These are phyloP conservation scores for Salminus brasiliensis DNA, from an alignment of 2,113 vertebrate species.

Conservation along the genomic window DNA sequence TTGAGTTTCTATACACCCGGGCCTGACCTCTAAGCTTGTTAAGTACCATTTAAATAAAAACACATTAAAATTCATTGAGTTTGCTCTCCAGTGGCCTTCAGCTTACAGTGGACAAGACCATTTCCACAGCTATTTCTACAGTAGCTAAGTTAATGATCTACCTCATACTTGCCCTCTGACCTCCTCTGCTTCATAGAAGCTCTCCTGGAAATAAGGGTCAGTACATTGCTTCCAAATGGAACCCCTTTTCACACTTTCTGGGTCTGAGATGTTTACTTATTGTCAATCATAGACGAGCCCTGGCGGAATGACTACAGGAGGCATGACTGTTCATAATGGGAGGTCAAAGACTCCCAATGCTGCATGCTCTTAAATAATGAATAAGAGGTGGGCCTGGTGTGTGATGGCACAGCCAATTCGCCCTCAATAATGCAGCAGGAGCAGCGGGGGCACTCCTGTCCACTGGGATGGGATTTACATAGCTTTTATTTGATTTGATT, in stretches of 20 bases:
- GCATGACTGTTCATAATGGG: conserved; percentile 33
- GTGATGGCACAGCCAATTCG: conserved; percentile 32
- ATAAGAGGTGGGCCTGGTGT: conserved; percentile 1
- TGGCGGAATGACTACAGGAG: not conserved
- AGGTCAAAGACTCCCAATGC: conserved; percentile 40
- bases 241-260: not conserved
- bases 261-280: conserved; percentile 24
- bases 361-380: conserved; percentile 38
- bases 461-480: conserved; percentile 6
- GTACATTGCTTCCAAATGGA: not conserved
- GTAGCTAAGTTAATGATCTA: not conserved
- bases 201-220: not conserved
- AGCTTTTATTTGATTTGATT: conserved; percentile 38
- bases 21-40: not conserved
- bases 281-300: conserved; percentile 8
- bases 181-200: not conserved
- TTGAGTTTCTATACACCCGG: not conserved
- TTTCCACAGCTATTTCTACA: not conserved
- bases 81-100: not conserved
- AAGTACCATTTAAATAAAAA: not conserved
- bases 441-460: not conserved
- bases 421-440: conserved; percentile 45
- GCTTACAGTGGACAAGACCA: not conserved
- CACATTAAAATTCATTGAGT: not conserved
- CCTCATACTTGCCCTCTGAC: not conserved